Conservation (phyloP, 1,140 invertebrate genomes). For the Pseudoatta argentina region DNA sequence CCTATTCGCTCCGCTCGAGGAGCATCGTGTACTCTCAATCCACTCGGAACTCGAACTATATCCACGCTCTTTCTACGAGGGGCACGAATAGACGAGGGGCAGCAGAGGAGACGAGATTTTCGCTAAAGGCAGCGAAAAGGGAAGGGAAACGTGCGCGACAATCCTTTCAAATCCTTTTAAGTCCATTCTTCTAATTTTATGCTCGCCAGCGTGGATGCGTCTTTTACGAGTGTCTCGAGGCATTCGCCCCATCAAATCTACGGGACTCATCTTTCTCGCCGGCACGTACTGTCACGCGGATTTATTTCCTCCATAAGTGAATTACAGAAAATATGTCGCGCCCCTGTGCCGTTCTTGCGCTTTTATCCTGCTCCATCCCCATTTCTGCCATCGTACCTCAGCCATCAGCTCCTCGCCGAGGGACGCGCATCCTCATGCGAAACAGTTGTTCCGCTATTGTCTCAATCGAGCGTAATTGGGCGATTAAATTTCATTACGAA, state of each 20-base stretch:
- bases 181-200: slow-evolving; percentile 82
- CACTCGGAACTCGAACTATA: slow-evolving; percentile 57
- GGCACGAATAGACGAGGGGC: not conserved
- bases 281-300: slow-evolving; percentile 58
- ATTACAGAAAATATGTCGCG: slow-evolving; percentile 64
- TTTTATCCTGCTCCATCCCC: not conserved
- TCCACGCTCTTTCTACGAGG: slow-evolving; percentile 45
- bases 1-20: not conserved
- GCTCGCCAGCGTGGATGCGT: slow-evolving; percentile 71
- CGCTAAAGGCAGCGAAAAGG: slow-evolving; percentile 32
- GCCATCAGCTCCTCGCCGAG: slow-evolving; percentile 28
- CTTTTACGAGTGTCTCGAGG: slow-evolving; percentile 76
- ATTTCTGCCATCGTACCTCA: not conserved
- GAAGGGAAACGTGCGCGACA: slow-evolving; percentile 60
- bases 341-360: not conserved
- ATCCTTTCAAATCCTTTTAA: slow-evolving; percentile 82
- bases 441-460: slow-evolving; percentile 56
- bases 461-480: slow-evolving; percentile 43
- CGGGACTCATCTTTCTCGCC: slow-evolving; percentile 62
- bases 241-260: slow-evolving; percentile 72
- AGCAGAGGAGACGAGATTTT: slow-evolving; percentile 47
- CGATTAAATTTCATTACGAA: slow-evolving; percentile 56
- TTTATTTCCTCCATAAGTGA: slow-evolving; percentile 70
- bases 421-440: slow-evolving; percentile 25
- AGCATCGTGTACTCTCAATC: slow-evolving; percentile 63